Evolutionary conservation across 2,797 vertebrate species (phyloP).

Genomic region (Clarias pachynema): DNA sequence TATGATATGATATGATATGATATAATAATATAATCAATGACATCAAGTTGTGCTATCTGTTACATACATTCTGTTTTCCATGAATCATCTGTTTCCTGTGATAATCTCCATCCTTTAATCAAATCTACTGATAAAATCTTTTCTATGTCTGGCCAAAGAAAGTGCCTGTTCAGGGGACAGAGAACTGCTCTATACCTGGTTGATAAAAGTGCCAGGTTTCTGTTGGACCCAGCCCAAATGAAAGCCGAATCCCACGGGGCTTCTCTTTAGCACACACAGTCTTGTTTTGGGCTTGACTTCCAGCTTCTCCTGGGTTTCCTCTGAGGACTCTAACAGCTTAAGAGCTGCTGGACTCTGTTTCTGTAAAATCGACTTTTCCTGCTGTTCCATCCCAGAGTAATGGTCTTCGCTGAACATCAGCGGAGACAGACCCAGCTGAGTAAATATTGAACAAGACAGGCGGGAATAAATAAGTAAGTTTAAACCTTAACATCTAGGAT

Average conservation of each 20-base stretch:
- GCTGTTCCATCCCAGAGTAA: conserved; percentile 38
- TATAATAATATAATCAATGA: background rate
- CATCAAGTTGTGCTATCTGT: background rate
- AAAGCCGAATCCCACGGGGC: conserved; percentile 67
- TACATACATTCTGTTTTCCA: background rate
- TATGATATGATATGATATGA: background rate
- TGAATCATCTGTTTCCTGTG: conserved; percentile 7
- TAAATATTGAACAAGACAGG: conserved; percentile 5
- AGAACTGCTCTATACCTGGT: conserved; percentile 68
- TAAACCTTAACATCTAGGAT: no score
- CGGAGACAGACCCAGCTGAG: conserved; percentile 74
- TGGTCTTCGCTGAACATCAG: conserved; percentile 72
- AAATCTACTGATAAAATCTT: conserved; percentile 31
- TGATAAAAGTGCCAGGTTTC: conserved; percentile 67
- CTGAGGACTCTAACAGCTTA: background rate
- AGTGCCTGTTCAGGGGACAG: background rate
- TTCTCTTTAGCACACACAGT: conserved; percentile 63
- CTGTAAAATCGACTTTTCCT: conserved; percentile 20
- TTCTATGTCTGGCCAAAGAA: conserved; percentile 41
- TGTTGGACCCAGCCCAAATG: conserved; percentile 65
- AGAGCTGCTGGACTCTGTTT: conserved; percentile 18
- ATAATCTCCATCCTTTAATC: no score
- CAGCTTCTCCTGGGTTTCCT: conserved; percentile 27
- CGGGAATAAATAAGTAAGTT: background rate
- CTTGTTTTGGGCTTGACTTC: conserved; percentile 50